A percentile compares a stretch with the other conserved stretches of the same genome.
phyloP scores from a whole-genome alignment of 2,797 vertebrate genomes.

The Labroides dimidiatus region DNA sequence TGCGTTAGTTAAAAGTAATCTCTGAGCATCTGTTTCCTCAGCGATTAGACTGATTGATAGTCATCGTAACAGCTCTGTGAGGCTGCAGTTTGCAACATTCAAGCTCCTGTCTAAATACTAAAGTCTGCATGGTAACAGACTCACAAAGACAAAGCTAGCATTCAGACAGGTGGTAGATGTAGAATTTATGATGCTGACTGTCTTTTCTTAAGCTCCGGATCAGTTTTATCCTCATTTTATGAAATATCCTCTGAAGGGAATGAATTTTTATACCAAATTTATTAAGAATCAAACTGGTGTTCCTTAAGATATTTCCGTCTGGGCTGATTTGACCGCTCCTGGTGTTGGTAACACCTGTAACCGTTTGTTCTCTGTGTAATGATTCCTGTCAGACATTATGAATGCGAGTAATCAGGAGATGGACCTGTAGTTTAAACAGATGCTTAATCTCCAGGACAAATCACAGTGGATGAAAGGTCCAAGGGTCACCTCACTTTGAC shows the following conservation, averaged over 20 bases:
- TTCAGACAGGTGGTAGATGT: no score
- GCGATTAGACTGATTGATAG: not conserved
- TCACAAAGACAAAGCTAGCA: no score
- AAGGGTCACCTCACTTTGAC: constrained; percentile 25
- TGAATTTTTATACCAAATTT: no score
- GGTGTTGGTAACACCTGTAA: no score
- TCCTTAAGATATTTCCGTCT: no score
- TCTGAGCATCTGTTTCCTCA: constrained; percentile 27
- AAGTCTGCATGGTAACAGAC: not conserved
- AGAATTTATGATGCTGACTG: no score
- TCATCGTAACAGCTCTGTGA: not conserved
- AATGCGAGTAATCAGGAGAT: constrained; percentile 20
- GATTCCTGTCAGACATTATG: not conserved
- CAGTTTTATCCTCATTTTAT: no score
- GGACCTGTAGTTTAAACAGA: constrained; percentile 6
- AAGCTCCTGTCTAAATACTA: not conserved
- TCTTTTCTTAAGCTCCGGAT: no score
- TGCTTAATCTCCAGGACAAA: constrained; percentile 54
- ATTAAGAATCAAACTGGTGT: no score
- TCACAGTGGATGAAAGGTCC: constrained; percentile 42
- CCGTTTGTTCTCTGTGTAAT: no score
- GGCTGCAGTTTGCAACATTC: not conserved
- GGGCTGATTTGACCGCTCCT: no score
- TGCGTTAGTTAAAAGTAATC: constrained; percentile 49
- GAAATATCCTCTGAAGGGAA: not conserved